Conservation (phyloP, 2,797 vertebrate species). For the Artibeus lituratus region DNA sequence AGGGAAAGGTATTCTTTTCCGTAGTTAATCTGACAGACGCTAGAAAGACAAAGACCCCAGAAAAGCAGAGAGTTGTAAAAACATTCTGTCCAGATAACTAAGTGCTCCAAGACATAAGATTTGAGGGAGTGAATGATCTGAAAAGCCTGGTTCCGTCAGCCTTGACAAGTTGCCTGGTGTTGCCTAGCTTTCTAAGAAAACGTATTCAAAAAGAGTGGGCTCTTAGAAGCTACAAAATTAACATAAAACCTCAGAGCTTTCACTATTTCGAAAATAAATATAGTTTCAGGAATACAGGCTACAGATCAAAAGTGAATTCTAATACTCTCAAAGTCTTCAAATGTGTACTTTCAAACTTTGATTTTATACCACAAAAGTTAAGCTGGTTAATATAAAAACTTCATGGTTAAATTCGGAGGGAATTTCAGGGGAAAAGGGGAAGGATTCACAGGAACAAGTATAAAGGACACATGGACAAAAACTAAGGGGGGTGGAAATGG, state of each 20-base stretch:
- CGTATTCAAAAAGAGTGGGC: neutral
- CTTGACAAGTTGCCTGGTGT: constrained; percentile 22
- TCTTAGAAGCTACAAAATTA: constrained; percentile 39
- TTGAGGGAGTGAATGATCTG: neutral
- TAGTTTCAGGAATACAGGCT: neutral
- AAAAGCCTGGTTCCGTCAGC: neutral
- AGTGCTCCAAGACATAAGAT: neutral
- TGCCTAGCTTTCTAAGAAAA: constrained; percentile 25
- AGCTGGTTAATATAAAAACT: neutral
- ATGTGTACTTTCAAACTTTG: constrained; percentile 18
- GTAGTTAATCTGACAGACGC: neutral
- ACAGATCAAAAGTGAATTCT: constrained; percentile 9
- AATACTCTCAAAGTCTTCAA: constrained; percentile 13
- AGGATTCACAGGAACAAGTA: no score
- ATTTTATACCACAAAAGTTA: constrained; percentile 16
- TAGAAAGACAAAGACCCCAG: constrained; percentile 35
- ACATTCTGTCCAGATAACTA: neutral
- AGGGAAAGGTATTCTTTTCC: neutral
- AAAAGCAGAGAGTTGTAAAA: constrained; percentile 23
- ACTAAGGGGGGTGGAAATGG: no score
- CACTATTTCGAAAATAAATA: constrained; percentile 26
- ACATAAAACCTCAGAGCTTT: neutral
- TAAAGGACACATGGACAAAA: no score
- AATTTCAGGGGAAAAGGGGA: no score
- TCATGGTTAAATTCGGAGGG: neutral